Base-by-base conservation (phyloP, 2,888 invertebrate species). In the Xylota sylvarum region DNA sequence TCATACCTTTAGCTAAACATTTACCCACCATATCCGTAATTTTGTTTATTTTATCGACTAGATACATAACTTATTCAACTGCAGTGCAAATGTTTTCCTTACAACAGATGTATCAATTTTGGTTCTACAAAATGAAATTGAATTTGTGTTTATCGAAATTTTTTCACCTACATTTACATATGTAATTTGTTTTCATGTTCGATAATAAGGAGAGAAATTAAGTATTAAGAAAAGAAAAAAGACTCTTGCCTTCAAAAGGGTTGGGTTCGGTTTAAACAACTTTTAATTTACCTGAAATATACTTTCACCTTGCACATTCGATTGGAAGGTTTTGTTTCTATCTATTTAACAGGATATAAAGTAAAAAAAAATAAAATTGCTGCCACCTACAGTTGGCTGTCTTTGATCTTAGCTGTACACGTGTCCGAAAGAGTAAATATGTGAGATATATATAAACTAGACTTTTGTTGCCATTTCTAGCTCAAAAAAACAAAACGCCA, bases 1-100 rank as follows among this genome's bases (percentile, higher is more conserved):
- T 32, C 30, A 48, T 46, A 67, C 37, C 76, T 58, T 30, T 19
- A 14, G 46, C 35, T 50, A 77, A 77, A 77, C 40, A 77, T 77
- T 69, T 69, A 32, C 37, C 27, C 27, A 27, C 5, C 37, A 46
- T 65, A 65, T 62, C 46, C 14, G 12, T 52, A 52, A 70, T 56
- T 70, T 62, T 55, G 50, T 52, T 76, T 56, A 40, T 62, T 52
- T 10, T n/a, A 10, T 55, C 10, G 60, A 40, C 40, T 17, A 52
- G 40, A 19, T 40, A 74, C 62, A 74, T 52, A 62, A 64, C 43
- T 64, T 52, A 52, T 58, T 58, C 12, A 64, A 40, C 14, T 23
- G 10, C 14, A 46, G 19, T 62, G 40, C 35, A 62, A 52, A 69
- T 69, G 32, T 69, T 78, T 78, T 32, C 37, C 23, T 30, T 27